These are phyloP conservation scores for Boulengeromyrus knoepffleri DNA, from an alignment of 2,113 vertebrate genomes.

Conservation along the genomic window DNA sequence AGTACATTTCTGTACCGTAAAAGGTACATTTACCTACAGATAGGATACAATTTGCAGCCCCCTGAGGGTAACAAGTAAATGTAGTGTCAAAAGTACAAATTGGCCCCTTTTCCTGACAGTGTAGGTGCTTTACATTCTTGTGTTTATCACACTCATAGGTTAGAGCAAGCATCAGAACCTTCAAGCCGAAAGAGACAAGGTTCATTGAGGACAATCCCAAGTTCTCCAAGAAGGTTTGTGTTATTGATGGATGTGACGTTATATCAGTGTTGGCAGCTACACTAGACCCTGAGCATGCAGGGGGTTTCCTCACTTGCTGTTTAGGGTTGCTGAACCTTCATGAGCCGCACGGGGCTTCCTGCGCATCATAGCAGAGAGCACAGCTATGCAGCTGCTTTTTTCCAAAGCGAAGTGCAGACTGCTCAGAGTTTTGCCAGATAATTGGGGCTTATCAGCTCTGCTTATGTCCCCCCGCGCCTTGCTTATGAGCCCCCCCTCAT, in stretches of 20 bases:
- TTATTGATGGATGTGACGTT: not conserved
- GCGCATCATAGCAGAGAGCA: not conserved
- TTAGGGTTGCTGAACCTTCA: not conserved
- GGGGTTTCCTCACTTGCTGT: not conserved
- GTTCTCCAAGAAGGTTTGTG: slow-evolving; percentile 91
- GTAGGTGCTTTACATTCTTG: not conserved
- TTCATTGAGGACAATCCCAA: slow-evolving; percentile 82
- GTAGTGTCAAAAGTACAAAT: not conserved
- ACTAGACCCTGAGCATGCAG: not conserved
- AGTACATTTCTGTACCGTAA: not conserved
- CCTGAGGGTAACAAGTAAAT: not conserved
- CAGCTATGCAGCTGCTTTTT: not conserved
- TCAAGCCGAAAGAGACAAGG: slow-evolving; percentile 73
- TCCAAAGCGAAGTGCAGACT: not conserved
- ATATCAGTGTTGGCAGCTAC: not conserved
- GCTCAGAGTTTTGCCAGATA: not conserved
- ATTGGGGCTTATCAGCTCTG: not conserved
- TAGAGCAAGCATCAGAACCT: slow-evolving; percentile 81
- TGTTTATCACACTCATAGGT: slow-evolving; percentile 53
- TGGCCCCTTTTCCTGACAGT: not conserved
- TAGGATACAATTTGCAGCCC: not conserved
- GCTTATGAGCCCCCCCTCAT: not conserved
- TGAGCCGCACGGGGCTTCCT: not conserved
- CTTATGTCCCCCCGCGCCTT: not conserved
- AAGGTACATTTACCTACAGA: not conserved